Percentiles rank a stretch among this genome's conserved stretches.
phyloP scores from a whole-genome alignment of 2,797 vertebrate genomes.

The Hemitrygon akajei region DNA sequence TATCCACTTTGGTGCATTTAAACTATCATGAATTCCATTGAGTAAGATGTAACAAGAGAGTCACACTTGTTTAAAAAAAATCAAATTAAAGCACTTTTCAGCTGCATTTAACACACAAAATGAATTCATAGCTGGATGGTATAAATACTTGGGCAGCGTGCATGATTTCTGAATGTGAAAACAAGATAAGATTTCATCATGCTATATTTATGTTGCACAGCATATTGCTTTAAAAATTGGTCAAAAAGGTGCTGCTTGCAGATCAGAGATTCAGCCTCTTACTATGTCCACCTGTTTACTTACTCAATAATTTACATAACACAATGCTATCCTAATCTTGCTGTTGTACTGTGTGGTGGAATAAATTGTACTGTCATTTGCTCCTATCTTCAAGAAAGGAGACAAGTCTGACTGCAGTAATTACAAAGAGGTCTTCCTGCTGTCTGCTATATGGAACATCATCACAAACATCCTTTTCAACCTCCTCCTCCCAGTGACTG shows the following conservation, averaged over 20 bases:
- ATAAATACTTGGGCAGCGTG: no score
- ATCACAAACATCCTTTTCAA: no score
- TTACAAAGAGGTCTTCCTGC: no score
- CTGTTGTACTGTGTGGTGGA: neutral
- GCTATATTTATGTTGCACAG: neutral
- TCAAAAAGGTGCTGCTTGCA: slow-evolving; percentile 10
- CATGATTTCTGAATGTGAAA: neutral
- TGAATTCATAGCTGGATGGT: no score
- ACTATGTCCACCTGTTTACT: neutral
- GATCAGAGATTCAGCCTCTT: neutral
- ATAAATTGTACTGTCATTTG: neutral
- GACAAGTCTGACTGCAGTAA: no score
- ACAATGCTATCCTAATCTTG: neutral
- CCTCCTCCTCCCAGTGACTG: no score
- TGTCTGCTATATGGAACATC: no score
- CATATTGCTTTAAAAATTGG: neutral
- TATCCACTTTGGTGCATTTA: neutral
- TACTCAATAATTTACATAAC: neutral
- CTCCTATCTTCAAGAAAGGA: no score
- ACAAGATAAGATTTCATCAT: neutral
- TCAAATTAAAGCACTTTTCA: neutral
- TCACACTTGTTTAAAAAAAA: neutral
- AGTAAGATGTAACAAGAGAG: neutral
- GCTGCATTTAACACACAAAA: neutral
- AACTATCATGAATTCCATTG: neutral